A percentile compares a stretch with the other conserved stretches of the same genome.
These are phyloP conservation scores for Elgonia sp. DNA, from an alignment of 2,888 invertebrate genomes.

Conservation along the genomic window DNA sequence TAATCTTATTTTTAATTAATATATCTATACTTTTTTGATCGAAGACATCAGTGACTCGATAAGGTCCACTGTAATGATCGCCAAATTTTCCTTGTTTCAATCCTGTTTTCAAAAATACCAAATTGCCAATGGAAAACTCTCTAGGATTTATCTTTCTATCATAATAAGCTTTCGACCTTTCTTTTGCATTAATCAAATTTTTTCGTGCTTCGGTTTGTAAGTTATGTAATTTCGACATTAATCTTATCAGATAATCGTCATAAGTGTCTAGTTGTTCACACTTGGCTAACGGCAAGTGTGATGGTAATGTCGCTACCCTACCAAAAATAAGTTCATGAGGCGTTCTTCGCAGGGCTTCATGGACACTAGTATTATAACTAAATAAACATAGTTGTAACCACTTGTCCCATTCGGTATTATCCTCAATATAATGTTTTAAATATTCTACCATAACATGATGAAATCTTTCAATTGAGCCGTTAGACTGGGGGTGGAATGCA, in stretches of 20 bases:
- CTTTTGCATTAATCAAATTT: no score
- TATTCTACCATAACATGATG: conserved; percentile 19
- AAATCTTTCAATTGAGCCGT: conserved; percentile 15
- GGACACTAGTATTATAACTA: conserved; percentile 15
- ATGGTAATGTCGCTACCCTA: background rate
- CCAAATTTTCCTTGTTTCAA: conserved; percentile 2
- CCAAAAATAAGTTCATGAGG: conserved; percentile 12
- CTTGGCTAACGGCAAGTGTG: background rate
- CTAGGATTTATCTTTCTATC: background rate
- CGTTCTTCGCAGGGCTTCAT: background rate
- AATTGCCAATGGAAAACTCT: background rate
- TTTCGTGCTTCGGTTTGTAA: no score
- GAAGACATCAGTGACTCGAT: background rate
- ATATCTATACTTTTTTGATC: background rate
- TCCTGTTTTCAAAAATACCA: background rate
- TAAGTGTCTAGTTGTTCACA: no score
- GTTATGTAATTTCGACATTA: no score
- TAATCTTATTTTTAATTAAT: background rate
- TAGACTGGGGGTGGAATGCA: conserved; percentile 14
- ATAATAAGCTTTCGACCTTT: no score
- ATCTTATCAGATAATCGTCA: no score
- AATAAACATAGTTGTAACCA: background rate
- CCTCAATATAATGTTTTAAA: background rate
- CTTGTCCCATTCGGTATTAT: background rate
- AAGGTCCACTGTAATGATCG: conserved; percentile 1